A percentile compares a stretch with the other conserved stretches of the same genome.
Conservation (phyloP, 1,140 invertebrate species). For the Drosophila kohkoa region DNA sequence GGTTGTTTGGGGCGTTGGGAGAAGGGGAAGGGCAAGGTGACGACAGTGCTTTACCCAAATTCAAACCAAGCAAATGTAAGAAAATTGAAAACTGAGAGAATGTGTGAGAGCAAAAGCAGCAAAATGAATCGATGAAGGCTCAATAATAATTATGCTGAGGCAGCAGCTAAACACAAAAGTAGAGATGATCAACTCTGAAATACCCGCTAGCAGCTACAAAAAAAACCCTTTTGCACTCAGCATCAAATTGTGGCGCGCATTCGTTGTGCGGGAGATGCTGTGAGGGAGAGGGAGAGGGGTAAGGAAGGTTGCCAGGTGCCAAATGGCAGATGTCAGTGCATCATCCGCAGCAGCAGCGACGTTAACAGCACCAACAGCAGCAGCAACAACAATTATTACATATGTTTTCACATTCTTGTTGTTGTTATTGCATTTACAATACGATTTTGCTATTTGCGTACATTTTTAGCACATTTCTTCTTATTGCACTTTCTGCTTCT, state of each 20-base stretch:
- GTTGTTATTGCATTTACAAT: conserved; percentile 32
- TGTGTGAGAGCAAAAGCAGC: conserved; percentile 7
- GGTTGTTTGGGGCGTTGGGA: background rate
- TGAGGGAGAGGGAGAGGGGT: background rate
- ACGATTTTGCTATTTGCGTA: conserved; percentile 62
- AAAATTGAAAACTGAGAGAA: conserved; percentile 32
- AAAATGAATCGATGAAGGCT: conserved; percentile 69
- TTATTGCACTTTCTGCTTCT: conserved; percentile 54
- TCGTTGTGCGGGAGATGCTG: background rate
- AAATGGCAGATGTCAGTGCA: conserved; percentile 65
- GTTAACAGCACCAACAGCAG: conserved; percentile 27
- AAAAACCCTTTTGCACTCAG: background rate
- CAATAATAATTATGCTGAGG: conserved; percentile 79
- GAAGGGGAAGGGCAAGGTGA: conserved; percentile 6
- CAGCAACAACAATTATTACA: conserved; percentile 25
- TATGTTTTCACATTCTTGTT: conserved; percentile 3
- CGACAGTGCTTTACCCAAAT: conserved; percentile 38
- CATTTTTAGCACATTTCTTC: conserved; percentile 78
- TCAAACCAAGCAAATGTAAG: conserved; percentile 45
- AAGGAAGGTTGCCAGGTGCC: conserved; percentile 61
- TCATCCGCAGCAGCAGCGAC: conserved; percentile 49
- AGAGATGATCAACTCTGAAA: too few relatives aligned
- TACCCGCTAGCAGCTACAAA: too few relatives aligned
- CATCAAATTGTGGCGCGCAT: conserved; percentile 22
- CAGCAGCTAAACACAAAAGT: conserved; percentile 21